Percentiles rank a stretch among this genome's conserved stretches.
phyloP scores from a whole-genome alignment of 2,113 vertebrate species.

The Cnemophilus loriae region DNA sequence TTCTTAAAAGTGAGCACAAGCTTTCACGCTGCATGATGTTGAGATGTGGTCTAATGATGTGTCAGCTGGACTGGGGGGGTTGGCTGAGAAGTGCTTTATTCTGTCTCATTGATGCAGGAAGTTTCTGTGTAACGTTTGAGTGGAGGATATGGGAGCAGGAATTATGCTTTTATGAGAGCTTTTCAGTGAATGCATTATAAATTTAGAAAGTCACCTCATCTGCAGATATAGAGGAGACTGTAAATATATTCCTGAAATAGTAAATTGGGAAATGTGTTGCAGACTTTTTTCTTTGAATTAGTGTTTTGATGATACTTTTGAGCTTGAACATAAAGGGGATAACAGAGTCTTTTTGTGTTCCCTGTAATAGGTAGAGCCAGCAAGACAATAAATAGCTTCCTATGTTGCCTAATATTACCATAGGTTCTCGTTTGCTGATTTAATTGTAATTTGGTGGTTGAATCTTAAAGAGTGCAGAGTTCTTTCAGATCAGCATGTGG shows the following conservation, averaged over 20 bases:
- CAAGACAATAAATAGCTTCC: background rate
- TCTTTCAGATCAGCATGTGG: background rate
- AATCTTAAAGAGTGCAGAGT: background rate
- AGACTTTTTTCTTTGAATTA: background rate
- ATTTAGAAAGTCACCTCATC: background rate
- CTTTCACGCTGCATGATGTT: background rate
- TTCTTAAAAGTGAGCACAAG: background rate
- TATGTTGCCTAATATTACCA: background rate
- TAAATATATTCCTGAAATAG: background rate
- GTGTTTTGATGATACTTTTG: background rate
- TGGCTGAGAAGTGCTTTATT: background rate
- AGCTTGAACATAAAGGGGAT: background rate
- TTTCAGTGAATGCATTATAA: background rate
- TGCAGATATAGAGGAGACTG: background rate
- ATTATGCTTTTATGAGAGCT: background rate
- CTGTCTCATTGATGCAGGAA: background rate
- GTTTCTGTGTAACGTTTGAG: background rate
- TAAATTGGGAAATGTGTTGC: background rate
- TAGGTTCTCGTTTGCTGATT: background rate
- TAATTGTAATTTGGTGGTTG: background rate
- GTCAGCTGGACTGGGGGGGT: background rate
- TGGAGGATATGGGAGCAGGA: background rate
- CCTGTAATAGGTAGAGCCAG: background rate
- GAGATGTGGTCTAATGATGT: background rate
- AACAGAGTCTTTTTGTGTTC: background rate